phyloP scores from a whole-genome alignment of 2,888 invertebrate genomes.

The Notodonta ziczac region DNA sequence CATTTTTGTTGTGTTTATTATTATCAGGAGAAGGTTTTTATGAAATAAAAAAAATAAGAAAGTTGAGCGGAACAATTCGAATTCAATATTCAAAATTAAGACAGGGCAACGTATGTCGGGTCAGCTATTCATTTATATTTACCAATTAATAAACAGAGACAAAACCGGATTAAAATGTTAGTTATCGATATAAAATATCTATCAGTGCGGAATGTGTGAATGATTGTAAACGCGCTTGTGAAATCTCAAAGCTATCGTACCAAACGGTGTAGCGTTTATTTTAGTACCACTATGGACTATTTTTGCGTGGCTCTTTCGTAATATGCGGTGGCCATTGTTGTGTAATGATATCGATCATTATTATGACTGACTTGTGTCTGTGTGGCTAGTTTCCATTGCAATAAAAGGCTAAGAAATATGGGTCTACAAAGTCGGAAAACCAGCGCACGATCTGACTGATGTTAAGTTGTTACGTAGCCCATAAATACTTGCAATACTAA shows the following conservation, averaged over 20 bases:
- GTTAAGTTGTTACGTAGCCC: no score
- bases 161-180: not conserved
- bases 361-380: not conserved
- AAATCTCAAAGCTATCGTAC: slow-evolving; percentile 15
- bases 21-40: no score
- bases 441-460: no score
- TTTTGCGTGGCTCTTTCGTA: slow-evolving; percentile 14
- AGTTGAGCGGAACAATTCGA: no score
- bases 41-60: no score
- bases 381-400: not conserved
- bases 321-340: slow-evolving; percentile 13
- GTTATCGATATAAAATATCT: slow-evolving; percentile 8
- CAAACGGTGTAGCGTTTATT: slow-evolving; percentile 29
- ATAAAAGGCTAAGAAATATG: not conserved
- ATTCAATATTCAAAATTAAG: no score
- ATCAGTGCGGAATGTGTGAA: slow-evolving; percentile 33
- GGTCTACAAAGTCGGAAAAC: no score
- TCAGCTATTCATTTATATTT: no score
- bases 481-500: no score
- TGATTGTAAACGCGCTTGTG: slow-evolving; percentile 18
- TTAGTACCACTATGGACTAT: slow-evolving; percentile 14
- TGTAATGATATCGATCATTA: slow-evolving; percentile 7
- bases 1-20: no score
- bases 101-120: no score
- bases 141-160: not conserved